phyloP scores from a whole-genome alignment of 2,113 vertebrate species.

The Procapra przewalskii region DNA sequence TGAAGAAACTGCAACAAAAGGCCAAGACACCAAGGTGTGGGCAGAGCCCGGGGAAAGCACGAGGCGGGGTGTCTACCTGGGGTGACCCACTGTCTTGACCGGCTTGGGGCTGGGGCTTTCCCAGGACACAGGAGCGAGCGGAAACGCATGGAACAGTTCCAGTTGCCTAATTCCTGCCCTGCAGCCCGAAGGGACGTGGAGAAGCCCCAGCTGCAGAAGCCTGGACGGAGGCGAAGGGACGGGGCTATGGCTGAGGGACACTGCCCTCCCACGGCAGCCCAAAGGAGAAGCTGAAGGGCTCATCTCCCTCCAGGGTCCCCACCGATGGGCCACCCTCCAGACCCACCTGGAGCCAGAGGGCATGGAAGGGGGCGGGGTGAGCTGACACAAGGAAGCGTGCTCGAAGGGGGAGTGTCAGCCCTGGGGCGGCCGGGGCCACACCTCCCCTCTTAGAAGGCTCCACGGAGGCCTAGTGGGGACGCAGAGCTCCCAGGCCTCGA shows the following conservation, averaged over 20 bases:
- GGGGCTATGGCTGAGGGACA: accelerated
- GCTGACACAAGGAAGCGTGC: not conserved
- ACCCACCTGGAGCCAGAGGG: not conserved
- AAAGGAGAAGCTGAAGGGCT: not conserved
- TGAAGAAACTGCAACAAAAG: not conserved
- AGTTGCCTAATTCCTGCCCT: not conserved
- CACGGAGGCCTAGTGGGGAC: not conserved
- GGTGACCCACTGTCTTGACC: not conserved
- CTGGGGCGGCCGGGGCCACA: not conserved
- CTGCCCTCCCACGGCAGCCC: not conserved
- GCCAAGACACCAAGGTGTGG: not conserved
- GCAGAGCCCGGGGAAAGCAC: not conserved
- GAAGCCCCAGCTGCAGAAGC: not conserved
- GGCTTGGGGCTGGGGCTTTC: not conserved
- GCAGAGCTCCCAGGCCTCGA: not conserved
- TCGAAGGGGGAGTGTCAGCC: not conserved
- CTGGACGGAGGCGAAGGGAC: accelerated
- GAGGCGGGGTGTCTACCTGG: not conserved
- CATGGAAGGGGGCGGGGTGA: too few relatives aligned
- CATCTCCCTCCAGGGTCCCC: not conserved
- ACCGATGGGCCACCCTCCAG: not conserved
- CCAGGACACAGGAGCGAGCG: not conserved
- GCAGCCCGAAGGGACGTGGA: not conserved
- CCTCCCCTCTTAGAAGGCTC: not conserved
- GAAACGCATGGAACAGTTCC: not conserved